These are phyloP conservation scores for Sciurus vulgaris DNA, from an alignment of 2,797 vertebrate genomes.

Conservation along the genomic window DNA sequence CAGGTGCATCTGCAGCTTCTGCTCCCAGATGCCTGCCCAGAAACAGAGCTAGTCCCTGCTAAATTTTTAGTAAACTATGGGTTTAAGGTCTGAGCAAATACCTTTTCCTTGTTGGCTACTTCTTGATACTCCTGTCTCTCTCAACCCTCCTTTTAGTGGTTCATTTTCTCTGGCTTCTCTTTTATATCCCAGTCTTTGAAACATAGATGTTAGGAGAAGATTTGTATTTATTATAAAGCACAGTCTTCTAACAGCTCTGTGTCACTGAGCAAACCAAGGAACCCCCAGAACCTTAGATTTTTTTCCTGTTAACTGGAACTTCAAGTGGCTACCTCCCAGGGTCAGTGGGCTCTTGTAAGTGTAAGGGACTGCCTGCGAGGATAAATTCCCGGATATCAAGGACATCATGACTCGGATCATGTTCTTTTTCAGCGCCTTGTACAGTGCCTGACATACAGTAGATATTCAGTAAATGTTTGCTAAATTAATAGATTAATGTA, in stretches of 20 bases:
- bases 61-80: background rate
- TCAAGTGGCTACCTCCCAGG: background rate
- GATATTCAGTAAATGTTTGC: background rate
- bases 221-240: background rate
- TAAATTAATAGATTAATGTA: background rate
- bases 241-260: background rate
- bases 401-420: background rate
- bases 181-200: background rate
- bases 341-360: background rate
- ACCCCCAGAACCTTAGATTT: background rate
- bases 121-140: background rate
- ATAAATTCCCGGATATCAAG: background rate
- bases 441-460: background rate
- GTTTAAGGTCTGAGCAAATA: background rate
- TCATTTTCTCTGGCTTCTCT: constrained; percentile 15
- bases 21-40: background rate
- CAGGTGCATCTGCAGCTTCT: too few relatives aligned
- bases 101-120: background rate
- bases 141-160: background rate
- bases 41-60: background rate
- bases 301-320: background rate
- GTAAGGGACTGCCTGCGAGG: background rate
- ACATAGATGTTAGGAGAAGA: background rate
- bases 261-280: background rate
- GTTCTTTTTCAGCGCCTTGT: background rate